Base-by-base conservation (phyloP, 53 echinoderm and acorn worm genomes). In the Paracentrotus lividus region DNA sequence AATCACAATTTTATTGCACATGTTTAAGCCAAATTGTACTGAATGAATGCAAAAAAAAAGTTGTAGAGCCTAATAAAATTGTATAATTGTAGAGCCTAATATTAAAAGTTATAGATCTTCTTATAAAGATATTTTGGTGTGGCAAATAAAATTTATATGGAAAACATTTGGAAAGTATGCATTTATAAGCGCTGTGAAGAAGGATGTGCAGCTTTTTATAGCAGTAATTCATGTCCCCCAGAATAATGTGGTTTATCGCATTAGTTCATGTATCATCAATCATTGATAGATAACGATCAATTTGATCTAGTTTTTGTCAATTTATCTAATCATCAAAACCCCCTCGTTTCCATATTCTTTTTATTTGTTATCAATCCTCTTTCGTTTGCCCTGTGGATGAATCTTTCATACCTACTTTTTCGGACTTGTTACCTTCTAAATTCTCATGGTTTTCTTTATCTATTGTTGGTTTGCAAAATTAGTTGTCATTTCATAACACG, bases 281-380 rank as follows among this genome's bases (percentile, higher is more conserved):
- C 67, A 32, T 8, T 14, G 33, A 31, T 10, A 67, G 67, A 67
- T 67, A 14, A 67, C n/a, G 67, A 67, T 67, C 67, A 67, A 67
- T 67, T n/a, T 67, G 67, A 67, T 67, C 67, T 67, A 67, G 12
- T 67, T 67, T 67, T 67, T 33, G 33, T 67, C 67, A 33, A 33
- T 14, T 14, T 67, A 67, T 67, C 67, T 14, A 67, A 67, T 67
- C 15, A 67, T 67, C 67, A 15, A 34, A 15, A 16, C 67, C 67
- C 67, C 67, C 31, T 67, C 15, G 2, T 67, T 16, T 13, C 33
- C 4, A n/a, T n/a, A n/a, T 24, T 61, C n/a, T 61, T 24, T 18
- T 61, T 27, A 24, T 61, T 14, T 61, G n/a, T n/a, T 18, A 24
- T n/a, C 61, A n/a, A 8, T 61, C 24, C 20, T 8, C 26, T 61